A percentile compares a stretch with the other conserved stretches of the same genome.
Conservation (phyloP, 1,140 invertebrate genomes). For the Coptotermes formosanus region DNA sequence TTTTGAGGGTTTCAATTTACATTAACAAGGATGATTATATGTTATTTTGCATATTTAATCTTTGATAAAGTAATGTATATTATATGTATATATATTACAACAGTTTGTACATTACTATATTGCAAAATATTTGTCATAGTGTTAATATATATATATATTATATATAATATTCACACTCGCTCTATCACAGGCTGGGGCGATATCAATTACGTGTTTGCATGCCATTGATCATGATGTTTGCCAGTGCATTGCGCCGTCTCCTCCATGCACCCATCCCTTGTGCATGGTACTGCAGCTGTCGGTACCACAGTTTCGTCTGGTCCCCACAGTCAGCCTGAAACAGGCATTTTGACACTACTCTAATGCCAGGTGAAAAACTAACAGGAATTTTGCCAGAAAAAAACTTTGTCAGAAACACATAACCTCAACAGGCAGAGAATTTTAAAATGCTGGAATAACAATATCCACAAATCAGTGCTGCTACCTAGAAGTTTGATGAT, state of each 20-base stretch:
- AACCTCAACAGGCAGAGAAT: too few relatives aligned
- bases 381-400: too few relatives aligned
- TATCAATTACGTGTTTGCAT: constrained; percentile 56
- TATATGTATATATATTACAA: constrained; percentile 18
- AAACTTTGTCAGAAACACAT: too few relatives aligned
- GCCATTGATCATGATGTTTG: constrained; percentile 94
- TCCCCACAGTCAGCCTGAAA: constrained; percentile 83
- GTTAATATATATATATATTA: not conserved
- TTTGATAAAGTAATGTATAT: not conserved
- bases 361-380: too few relatives aligned
- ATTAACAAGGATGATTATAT: not conserved
- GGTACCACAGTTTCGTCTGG: constrained; percentile 84
- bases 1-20: too few relatives aligned
- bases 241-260: constrained; percentile 83
- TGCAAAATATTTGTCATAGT: constrained; percentile 11
- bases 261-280: constrained; percentile 90
- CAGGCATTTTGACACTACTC: constrained; percentile 37
- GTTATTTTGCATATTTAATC: not conserved
- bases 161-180: not conserved
- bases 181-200: not conserved
- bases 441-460: too few relatives aligned
- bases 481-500: too few relatives aligned
- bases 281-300: constrained; percentile 83
- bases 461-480: too few relatives aligned
- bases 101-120: constrained; percentile 8